These are phyloP conservation scores for Strix uralensis DNA, from an alignment of 2,113 vertebrate species.

Conservation along the genomic window DNA sequence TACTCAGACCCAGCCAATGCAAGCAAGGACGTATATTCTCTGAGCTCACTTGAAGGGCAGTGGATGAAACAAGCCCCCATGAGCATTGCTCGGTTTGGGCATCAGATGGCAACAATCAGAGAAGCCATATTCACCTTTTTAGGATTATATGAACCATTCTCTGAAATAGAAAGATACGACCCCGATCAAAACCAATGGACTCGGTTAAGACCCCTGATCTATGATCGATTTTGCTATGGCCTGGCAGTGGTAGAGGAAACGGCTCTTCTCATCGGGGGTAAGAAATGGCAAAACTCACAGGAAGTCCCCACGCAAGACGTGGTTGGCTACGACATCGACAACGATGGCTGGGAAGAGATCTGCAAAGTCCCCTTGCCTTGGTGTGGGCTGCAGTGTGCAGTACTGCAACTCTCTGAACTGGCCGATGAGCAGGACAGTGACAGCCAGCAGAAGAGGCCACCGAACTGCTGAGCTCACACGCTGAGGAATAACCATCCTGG, in stretches of 20 bases:
- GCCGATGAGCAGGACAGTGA: background rate
- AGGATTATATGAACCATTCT: conserved; percentile 92
- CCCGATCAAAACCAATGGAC: conserved; percentile 84
- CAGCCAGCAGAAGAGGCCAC: background rate
- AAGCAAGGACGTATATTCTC: conserved; percentile 80
- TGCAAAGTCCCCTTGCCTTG: conserved; percentile 85
- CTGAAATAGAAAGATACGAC: conserved; percentile 91
- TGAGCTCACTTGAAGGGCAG: conserved; percentile 55
- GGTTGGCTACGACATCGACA: conserved; percentile 87
- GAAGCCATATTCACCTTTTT: conserved; percentile 89
- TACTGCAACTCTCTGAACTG: conserved; percentile 80
- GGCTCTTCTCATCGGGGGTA: conserved; percentile 87
- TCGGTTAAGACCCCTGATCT: conserved; percentile 81
- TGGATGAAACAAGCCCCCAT: conserved; percentile 87
- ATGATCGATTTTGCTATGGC: conserved; percentile 89
- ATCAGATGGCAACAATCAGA: conserved; percentile 85
- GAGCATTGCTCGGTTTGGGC: conserved; percentile 89
- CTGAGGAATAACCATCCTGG: background rate
- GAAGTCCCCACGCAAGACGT: conserved; percentile 86
- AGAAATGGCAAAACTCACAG: conserved; percentile 86
- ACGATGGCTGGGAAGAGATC: conserved; percentile 89
- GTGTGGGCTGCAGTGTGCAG: conserved; percentile 83
- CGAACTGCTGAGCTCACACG: background rate
- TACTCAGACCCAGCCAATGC: conserved; percentile 63
- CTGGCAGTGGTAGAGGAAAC: conserved; percentile 80